A percentile compares a stretch with the other conserved stretches of the same genome.
Evolutionary conservation across 2,113 vertebrate species (phyloP).

Genomic region (Eptatretus burgeri): DNA sequence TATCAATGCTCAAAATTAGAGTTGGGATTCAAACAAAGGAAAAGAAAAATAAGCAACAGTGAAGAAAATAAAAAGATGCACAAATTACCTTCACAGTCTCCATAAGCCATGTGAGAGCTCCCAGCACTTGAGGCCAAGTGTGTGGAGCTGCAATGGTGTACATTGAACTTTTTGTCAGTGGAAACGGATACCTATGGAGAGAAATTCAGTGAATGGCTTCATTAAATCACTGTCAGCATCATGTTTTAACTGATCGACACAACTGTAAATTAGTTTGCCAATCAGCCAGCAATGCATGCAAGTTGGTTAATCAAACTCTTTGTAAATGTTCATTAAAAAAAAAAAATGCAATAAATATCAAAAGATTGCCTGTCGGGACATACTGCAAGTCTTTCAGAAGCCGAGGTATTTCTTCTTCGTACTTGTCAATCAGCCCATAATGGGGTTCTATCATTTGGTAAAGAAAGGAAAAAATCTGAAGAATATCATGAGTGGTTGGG

Average conservation of each 20-base stretch:
- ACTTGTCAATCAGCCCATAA: constrained; percentile 50
- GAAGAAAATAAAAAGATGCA: too few relatives aligned
- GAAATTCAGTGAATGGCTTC: constrained; percentile 4
- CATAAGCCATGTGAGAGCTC: constrained; percentile 58
- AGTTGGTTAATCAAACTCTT: background rate
- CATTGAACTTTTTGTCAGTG: constrained; percentile 70
- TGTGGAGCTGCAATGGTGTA: constrained; percentile 86
- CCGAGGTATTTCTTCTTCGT: constrained; percentile 71
- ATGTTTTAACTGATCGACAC: background rate
- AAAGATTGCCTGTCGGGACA: background rate
- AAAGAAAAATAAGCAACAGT: too few relatives aligned
- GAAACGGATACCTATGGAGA: constrained; percentile 45
- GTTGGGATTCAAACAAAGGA: too few relatives aligned
- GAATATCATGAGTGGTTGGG: constrained; percentile 67
- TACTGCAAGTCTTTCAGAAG: constrained; percentile 54
- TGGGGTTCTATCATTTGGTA: constrained; percentile 43
- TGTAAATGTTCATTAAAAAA: background rate
- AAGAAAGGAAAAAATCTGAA: constrained; percentile 70
- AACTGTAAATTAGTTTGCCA: background rate
- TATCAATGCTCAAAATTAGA: too few relatives aligned
- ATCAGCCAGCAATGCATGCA: background rate
- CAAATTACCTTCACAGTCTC: constrained; percentile 42
- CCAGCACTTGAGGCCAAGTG: constrained; percentile 71
- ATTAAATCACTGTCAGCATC: background rate
- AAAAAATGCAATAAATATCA: background rate